Percentiles rank a stretch among this genome's conserved stretches.
Evolutionary conservation across 2,888 invertebrate genomes (phyloP).

Genomic region (Scaptomyza parva): DNA sequence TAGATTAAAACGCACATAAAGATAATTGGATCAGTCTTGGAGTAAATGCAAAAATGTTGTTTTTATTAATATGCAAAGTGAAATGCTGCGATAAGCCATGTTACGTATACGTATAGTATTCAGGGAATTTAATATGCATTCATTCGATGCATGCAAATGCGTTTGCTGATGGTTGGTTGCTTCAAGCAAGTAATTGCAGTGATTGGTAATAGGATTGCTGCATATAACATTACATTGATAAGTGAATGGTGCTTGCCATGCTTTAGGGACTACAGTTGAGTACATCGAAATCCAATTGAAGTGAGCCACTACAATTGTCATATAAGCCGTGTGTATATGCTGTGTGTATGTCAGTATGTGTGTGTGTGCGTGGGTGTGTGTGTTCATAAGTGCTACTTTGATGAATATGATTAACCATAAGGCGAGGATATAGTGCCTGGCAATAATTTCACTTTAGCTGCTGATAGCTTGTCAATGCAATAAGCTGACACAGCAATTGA

Average conservation of each 20-base stretch:
- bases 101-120: neutral
- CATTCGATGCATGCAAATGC: neutral
- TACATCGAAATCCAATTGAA: slow-evolving; percentile 8
- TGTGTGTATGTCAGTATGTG: neutral
- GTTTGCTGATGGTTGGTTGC: slow-evolving; percentile 2
- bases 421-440: slow-evolving; percentile 25
- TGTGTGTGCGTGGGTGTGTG: neutral
- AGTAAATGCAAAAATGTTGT: slow-evolving; percentile 8
- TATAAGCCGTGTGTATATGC: neutral
- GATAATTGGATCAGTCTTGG: slow-evolving; percentile 33
- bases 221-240: neutral
- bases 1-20: slow-evolving; percentile 6
- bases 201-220: neutral
- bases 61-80: neutral
- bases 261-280: slow-evolving; percentile 10
- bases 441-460: slow-evolving; percentile 32
- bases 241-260: slow-evolving; percentile 7
- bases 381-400: neutral
- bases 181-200: neutral
- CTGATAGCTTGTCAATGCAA: slow-evolving; percentile 54
- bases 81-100: neutral
- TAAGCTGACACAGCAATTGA: slow-evolving; percentile 69
- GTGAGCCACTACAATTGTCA: slow-evolving; percentile 19
- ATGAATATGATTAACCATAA: slow-evolving; percentile 40
- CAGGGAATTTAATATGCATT: neutral